Conservation (phyloP, 1,140 invertebrate genomes). For the Octopus bimaculoides region DNA sequence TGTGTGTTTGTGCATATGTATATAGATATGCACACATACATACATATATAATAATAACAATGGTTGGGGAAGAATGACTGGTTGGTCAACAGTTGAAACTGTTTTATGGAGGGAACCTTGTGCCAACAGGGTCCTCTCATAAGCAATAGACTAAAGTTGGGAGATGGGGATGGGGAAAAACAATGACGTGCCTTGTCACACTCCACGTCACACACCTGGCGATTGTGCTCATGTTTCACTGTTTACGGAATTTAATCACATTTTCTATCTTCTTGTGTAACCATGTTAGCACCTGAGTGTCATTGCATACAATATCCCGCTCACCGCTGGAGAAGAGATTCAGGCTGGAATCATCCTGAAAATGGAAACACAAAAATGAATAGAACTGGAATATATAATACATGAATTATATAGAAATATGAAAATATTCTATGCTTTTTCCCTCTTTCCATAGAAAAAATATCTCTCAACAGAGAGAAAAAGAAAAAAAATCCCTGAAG, state of each 20-base stretch:
- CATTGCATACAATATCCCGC: conserved; percentile 67
- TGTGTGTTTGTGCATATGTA: background rate
- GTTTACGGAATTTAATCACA: conserved; percentile 59
- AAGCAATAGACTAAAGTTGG: background rate
- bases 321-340: conserved; percentile 61
- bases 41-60: background rate
- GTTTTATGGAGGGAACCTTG: background rate
- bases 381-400: background rate
- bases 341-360: conserved; percentile 52
- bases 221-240: background rate
- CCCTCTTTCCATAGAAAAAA: too few species aligned
- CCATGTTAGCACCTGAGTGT: conserved; percentile 68
- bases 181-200: background rate
- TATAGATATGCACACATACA: background rate
- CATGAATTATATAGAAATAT: too few species aligned
- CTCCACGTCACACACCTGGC: background rate
- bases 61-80: background rate
- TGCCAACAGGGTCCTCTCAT: background rate
- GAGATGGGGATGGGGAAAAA: background rate
- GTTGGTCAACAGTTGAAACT: background rate
- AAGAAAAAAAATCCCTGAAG: too few species aligned
- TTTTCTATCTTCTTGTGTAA: conserved; percentile 71
- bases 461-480: too few species aligned
- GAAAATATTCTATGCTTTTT: too few species aligned
- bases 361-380: conserved; percentile 13